Evolutionary conservation across 2,797 vertebrate species (phyloP).

Genomic region (Acanthurus leucopareius): DNA sequence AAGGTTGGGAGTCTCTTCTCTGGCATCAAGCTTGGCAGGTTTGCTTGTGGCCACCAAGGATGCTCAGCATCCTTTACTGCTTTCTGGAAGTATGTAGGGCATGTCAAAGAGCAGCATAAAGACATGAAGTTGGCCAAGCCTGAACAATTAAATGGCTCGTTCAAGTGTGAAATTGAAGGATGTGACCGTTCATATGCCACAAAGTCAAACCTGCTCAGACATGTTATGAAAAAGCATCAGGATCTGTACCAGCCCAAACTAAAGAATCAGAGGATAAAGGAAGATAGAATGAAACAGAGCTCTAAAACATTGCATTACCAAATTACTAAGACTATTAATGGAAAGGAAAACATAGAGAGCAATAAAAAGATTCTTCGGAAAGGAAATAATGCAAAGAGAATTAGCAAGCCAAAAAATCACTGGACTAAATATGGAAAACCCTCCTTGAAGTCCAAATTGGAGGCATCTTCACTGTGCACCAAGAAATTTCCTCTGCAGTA

Average conservation of each 20-base stretch:
- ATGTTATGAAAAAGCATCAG: conserved; percentile 96
- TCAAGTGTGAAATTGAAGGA: conserved; percentile 93
- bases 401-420: conserved; percentile 70
- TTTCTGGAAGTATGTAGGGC: conserved; percentile 90
- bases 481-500: conserved; percentile 92
- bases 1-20: conserved; percentile 89
- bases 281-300: conserved; percentile 86
- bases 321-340: conserved; percentile 85
- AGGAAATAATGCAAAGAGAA: conserved; percentile 78
- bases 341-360: conserved; percentile 88
- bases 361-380: conserved; percentile 86
- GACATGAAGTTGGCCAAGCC: conserved; percentile 79
- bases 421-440: conserved; percentile 91
- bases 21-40: conserved; percentile 86
- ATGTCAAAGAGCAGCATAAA: conserved; percentile 91
- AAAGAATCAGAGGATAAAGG: conserved; percentile 88
- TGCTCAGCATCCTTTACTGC: conserved; percentile 90
- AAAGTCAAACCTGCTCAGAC: conserved; percentile 94
- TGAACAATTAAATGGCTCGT: conserved; percentile 87
- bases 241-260: conserved; percentile 92
- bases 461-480: conserved; percentile 92
- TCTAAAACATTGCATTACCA: conserved; percentile 83
- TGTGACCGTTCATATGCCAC: conserved; percentile 96
- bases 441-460: conserved; percentile 91
- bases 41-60: conserved; percentile 92